phyloP scores from a whole-genome alignment of 2,797 vertebrate species.

The Dermochelys coriacea region DNA sequence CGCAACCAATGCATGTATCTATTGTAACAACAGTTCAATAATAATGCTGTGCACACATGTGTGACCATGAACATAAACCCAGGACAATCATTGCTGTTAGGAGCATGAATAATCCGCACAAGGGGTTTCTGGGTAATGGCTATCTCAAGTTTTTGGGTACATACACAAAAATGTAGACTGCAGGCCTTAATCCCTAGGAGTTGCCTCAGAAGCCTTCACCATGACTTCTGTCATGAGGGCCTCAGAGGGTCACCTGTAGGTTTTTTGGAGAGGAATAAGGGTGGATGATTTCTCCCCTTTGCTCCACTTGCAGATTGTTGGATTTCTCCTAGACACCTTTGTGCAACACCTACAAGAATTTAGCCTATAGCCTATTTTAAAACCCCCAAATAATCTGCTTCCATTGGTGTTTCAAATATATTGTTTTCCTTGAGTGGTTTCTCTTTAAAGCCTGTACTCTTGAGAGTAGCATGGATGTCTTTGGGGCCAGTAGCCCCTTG shows the following conservation, averaged over 20 bases:
- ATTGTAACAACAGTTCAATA: neutral
- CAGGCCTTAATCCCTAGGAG: neutral
- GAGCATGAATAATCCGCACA: fast-evolving
- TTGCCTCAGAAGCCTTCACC: neutral
- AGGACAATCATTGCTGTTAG: neutral
- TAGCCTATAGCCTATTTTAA: neutral
- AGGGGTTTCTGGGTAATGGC: fast-evolving
- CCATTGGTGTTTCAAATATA: neutral
- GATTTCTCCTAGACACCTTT: neutral
- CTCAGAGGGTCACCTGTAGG: neutral
- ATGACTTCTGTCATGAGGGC: fast-evolving
- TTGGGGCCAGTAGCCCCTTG: neutral
- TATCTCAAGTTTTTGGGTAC: neutral
- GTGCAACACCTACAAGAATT: neutral
- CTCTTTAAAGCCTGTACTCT: neutral
- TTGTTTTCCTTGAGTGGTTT: conserved; percentile 7
- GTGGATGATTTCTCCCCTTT: neutral
- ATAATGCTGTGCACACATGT: fast-evolving
- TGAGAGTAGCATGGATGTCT: neutral
- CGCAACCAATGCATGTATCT: neutral
- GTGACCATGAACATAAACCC: neutral
- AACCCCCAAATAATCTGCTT: neutral
- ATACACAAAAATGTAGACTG: neutral
- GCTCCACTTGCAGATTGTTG: neutral
- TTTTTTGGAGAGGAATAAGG: neutral